Evolutionary conservation across 2,113 vertebrate species (phyloP).

Genomic region (Lota lota): DNA sequence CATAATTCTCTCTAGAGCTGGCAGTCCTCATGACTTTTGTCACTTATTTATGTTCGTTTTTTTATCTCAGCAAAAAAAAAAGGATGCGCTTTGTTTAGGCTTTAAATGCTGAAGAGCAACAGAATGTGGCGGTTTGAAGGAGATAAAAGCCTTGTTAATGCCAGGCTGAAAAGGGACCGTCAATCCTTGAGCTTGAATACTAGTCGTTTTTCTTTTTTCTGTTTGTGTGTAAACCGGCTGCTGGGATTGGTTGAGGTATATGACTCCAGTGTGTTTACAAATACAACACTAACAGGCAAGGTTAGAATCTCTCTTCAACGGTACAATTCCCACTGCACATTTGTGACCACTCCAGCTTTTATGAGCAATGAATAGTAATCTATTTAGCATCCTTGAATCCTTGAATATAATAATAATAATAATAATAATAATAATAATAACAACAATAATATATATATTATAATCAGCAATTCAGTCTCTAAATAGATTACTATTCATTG

Average conservation of each 20-base stretch:
- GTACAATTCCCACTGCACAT: too few relatives aligned
- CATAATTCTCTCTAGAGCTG: slow-evolving; percentile 52
- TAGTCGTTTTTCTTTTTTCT: slow-evolving; percentile 53
- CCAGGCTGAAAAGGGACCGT: slow-evolving; percentile 63
- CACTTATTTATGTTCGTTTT: slow-evolving; percentile 45
- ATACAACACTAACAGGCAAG: too few relatives aligned
- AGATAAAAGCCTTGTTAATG: slow-evolving; percentile 67
- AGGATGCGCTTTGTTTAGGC: slow-evolving; percentile 67
- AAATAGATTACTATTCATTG: slow-evolving; percentile 21
- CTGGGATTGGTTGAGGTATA: slow-evolving; percentile 18
- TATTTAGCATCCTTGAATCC: too few relatives aligned
- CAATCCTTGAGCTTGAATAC: slow-evolving; percentile 65
- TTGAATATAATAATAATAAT: too few relatives aligned
- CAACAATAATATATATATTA: too few relatives aligned
- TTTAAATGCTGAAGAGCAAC: slow-evolving; percentile 54
- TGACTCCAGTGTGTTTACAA: not conserved
- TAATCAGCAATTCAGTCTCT: too few relatives aligned
- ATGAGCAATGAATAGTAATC: too few relatives aligned
- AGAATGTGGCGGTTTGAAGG: slow-evolving; percentile 49
- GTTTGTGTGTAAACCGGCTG: slow-evolving; percentile 54
- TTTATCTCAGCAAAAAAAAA: slow-evolving; percentile 48
- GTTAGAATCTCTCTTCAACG: too few relatives aligned
- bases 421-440: too few relatives aligned
- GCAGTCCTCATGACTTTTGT: slow-evolving; percentile 42
- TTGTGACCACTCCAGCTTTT: too few relatives aligned